Base-by-base conservation (phyloP, 2,113 vertebrate species). In the Colius striatus region DNA sequence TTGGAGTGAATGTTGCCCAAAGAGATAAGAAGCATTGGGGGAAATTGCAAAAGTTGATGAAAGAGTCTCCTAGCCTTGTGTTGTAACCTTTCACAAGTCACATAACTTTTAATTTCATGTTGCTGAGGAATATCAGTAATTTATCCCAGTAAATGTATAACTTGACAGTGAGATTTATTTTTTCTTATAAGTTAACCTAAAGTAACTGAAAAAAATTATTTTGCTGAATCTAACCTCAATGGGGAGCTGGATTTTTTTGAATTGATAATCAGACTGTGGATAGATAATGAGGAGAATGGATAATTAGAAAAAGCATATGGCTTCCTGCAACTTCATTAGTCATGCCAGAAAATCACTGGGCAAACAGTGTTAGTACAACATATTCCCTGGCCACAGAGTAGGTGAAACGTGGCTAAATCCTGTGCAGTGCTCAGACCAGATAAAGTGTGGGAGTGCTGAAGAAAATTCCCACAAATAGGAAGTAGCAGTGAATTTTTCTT, bases 151-250 rank as follows among this genome's bases (percentile, higher is more conserved):
- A 75, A 89, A 84, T 81, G 15, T 38, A 26, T 61, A 55, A 75
- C 75, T 91, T 95, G 21, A 76, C 34, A 78, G 13, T 53, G 67
- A 93, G 36, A 83, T 43, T 54, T 70, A 34, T 61, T 72, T 70
- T 88, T 76, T 32, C 8, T 84, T 79, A 83, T 76, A 68, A 95
- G 72, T 91, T 88, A 86, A 62, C 26, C 70, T 43, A 50, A 89
- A 87, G 43, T 50, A 51, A 71, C 72, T 63, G 91, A 58, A 96
- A 97, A 96, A 94, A 57, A 73, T 48, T 9, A 94, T 68, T 89
- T 89, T 71, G 45, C 26, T 81, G 34, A 66, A 86, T 92, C 62
- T 76, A 55, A 82, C 29, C 57, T 79, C 88, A 51, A 0, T 43
- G n/a, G 26, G 62, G 36, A 78, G 66, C 30, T 77, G 34, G 48